Conservation (phyloP, 2,797 vertebrate genomes). For the Menidia menidia region DNA sequence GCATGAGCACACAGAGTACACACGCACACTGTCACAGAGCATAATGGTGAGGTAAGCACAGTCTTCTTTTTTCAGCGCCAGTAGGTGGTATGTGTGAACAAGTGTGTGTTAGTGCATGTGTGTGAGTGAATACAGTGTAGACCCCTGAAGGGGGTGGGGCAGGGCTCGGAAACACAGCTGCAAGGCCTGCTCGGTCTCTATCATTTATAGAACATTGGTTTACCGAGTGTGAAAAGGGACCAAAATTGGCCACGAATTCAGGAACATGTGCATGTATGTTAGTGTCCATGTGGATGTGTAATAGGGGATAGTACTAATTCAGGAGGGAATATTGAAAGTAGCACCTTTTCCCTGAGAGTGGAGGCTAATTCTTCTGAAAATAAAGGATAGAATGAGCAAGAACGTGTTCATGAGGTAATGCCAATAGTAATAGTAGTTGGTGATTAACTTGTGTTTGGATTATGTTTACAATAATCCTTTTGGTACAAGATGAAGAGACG, state of each 20-base stretch:
- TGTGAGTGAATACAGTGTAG: slow-evolving; percentile 28
- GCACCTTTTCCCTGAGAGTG: slow-evolving; percentile 85
- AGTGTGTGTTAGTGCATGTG: slow-evolving; percentile 41
- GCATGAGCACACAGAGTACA: slow-evolving; percentile 9
- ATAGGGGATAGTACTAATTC: slow-evolving; percentile 51
- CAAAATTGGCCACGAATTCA: slow-evolving; percentile 65
- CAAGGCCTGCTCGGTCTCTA: slow-evolving; percentile 64
- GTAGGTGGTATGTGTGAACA: slow-evolving; percentile 60
- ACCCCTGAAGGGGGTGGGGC: slow-evolving; percentile 47
- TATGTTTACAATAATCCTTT: background rate
- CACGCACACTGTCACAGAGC: slow-evolving; percentile 37
- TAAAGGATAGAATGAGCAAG: slow-evolving; percentile 35
- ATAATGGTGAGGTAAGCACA: slow-evolving; percentile 64
- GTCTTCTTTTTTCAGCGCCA: slow-evolving; percentile 53
- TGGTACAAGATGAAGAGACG: background rate
- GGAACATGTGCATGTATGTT: slow-evolving; percentile 8
- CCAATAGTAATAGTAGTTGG: background rate
- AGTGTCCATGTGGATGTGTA: slow-evolving; percentile 26
- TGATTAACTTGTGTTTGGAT: slow-evolving; percentile 19
- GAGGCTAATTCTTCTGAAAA: slow-evolving; percentile 73
- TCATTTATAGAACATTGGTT: slow-evolving; percentile 65
- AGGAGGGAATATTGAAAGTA: slow-evolving; percentile 87
- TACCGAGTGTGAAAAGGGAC: slow-evolving; percentile 73
- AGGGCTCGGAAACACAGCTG: slow-evolving; percentile 71
- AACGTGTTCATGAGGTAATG: background rate